Base-by-base conservation (phyloP, 2,888 invertebrate species). In the Agrochola lychnidis region DNA sequence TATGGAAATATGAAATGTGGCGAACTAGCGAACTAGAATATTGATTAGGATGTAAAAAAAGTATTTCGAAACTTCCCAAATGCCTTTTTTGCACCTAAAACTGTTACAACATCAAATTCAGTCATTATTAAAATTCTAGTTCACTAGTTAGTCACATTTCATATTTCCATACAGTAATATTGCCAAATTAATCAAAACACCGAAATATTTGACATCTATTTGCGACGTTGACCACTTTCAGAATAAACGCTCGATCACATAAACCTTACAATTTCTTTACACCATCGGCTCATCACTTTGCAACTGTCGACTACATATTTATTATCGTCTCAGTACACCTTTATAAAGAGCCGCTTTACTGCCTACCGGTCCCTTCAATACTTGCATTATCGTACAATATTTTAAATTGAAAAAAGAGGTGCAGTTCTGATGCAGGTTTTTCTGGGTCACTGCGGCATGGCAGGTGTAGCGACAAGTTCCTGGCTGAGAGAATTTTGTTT, bases 401-500 rank as follows among this genome's bases (percentile, higher is more conserved):
- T 83, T 70, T 74, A 66, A 64, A 73, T 63, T 57, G 19, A 1
- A 75, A 63, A 80, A 80, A 73, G 68, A 30, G 16, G 7, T 25
- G 40, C 36, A 59, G 22, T 40, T 56, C 61, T 64, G 56, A 66
- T 80, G 73, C 70, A 75, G 64, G 84, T 76, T 80, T 83, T 80
- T 71, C 73, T 76, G 83, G 80, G 76, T 83, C 73, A 82, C 12
- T 63, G 70, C 25, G 14, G 22, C 14, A 53, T 25, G 51, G 56
- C 83, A 83, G 80, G 76, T 83, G 84, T 69, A 12, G 51, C 45
- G 30, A 69, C 71, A 53, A 64, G 61, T 53, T 78, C 30, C 30
- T 64, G 59, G n/a, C 36, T 30, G 14, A 51, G 42, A 56, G 42
- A 62, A 36, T 66, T 25, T 12, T 12, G n/a, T 19, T 16, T 9